These are phyloP conservation scores for Aurelia aurita DNA, from an alignment of 30 jellyfish, hydroid and myxozoan species.

Conservation along the genomic window DNA sequence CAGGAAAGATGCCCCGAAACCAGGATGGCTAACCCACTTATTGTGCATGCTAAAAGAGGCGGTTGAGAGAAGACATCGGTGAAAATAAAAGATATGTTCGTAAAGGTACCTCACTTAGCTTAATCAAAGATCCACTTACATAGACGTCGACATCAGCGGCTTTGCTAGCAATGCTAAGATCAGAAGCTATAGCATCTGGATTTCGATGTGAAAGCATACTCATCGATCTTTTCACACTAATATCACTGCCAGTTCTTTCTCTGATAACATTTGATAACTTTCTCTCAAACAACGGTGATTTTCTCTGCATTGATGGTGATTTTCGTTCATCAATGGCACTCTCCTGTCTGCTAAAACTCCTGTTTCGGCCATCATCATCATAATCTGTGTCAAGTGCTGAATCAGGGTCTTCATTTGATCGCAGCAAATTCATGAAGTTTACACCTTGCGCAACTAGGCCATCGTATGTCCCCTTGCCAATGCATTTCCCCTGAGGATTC, in stretches of 20 bases:
- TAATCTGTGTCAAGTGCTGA: slow-evolving; percentile 54
- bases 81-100: too few species aligned
- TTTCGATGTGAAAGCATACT: slow-evolving; percentile 36
- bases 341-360: slow-evolving; percentile 56
- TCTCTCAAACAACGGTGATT: neutral
- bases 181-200: slow-evolving; percentile 64
- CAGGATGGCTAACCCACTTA: too few species aligned
- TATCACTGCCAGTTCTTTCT: slow-evolving; percentile 3
- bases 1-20: too few species aligned
- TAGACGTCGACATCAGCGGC: slow-evolving; percentile 50
- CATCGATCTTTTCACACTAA: neutral
- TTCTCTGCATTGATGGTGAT: neutral
- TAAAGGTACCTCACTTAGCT: neutral
- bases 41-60: too few species aligned
- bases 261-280: neutral
- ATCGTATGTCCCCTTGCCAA: slow-evolving; percentile 79
- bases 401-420: slow-evolving; percentile 48
- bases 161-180: slow-evolving; percentile 63
- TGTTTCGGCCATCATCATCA: slow-evolving; percentile 52
- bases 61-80: too few species aligned
- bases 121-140: slow-evolving; percentile 50
- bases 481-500: slow-evolving; percentile 70
- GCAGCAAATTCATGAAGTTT: slow-evolving; percentile 72
- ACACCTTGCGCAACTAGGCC: slow-evolving; percentile 65
- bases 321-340: slow-evolving; percentile 12